A percentile compares a stretch with the other conserved stretches of the same genome.
These are phyloP conservation scores for Beroe forskalii DNA, from an alignment of 37 sponge, comb jelly and placozoan genomes.

Conservation along the genomic window DNA sequence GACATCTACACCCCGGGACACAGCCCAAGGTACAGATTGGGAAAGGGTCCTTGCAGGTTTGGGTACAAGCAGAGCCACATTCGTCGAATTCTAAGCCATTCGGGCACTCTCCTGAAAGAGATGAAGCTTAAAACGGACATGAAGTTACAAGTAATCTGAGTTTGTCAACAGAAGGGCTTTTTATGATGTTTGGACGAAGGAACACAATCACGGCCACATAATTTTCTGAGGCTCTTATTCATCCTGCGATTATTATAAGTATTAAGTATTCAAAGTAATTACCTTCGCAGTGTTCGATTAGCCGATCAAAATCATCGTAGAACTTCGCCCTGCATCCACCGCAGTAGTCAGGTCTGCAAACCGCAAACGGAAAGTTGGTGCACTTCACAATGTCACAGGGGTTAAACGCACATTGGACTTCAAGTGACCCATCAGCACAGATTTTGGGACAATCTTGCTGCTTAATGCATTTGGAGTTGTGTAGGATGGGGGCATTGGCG, in stretches of 20 bases:
- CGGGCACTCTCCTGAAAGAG: neutral
- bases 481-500: neutral
- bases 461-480: neutral
- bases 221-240: no score
- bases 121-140: neutral
- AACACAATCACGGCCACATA: no score
- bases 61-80: constrained; percentile 11
- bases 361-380: neutral
- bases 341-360: constrained; percentile 11
- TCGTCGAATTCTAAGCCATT: neutral
- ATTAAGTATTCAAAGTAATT: no score
- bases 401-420: neutral
- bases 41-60: neutral
- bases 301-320: neutral
- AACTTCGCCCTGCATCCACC: neutral
- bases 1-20: neutral
- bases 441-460: neutral
- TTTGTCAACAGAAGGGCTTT: no score
- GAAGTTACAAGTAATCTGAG: neutral
- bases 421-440: neutral
- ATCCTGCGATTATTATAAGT: neutral
- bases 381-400: neutral
- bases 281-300: constrained; percentile 10
- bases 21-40: neutral
- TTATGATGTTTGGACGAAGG: no score